These are phyloP conservation scores for Podilymbus podiceps DNA, from an alignment of 2,113 vertebrate genomes.

Conservation along the genomic window DNA sequence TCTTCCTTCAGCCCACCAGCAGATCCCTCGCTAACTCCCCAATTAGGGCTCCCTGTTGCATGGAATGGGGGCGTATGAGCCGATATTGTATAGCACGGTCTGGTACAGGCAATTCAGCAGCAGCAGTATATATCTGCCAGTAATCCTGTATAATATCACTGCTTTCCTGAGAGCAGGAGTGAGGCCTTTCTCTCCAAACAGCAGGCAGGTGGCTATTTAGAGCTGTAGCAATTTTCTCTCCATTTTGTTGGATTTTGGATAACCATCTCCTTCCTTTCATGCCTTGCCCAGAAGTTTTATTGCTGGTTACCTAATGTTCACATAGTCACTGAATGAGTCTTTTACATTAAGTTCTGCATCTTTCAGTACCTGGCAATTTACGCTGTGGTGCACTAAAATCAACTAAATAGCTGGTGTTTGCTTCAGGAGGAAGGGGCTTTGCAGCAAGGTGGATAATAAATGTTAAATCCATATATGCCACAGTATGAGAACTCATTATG, in stretches of 20 bases:
- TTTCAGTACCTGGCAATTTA: constrained; percentile 42
- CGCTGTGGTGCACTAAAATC: constrained; percentile 23
- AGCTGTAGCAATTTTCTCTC: constrained; percentile 29
- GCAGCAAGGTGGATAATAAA: constrained; percentile 5
- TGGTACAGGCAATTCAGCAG: neutral
- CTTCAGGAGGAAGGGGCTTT: constrained; percentile 27
- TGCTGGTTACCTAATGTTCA: neutral
- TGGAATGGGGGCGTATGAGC: accelerated
- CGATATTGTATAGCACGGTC: neutral
- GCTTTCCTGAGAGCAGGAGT: neutral
- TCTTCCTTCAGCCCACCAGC: neutral
- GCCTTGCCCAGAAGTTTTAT: constrained; percentile 33
- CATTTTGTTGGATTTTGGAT: constrained; percentile 25
- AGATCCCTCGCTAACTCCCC: neutral
- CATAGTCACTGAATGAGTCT: neutral
- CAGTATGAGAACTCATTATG: constrained; percentile 46
- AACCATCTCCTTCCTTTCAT: constrained; percentile 41
- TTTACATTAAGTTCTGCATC: constrained; percentile 10
- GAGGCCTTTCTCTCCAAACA: constrained; percentile 19
- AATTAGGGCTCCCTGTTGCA: neutral
- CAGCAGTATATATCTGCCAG: neutral
- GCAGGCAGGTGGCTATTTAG: constrained; percentile 38
- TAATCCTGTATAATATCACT: neutral
- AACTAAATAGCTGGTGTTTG: constrained; percentile 29
- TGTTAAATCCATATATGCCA: constrained; percentile 20